Evolutionary conservation across 2,888 invertebrate species (phyloP).

Genomic region (Nemurella pictetii): DNA sequence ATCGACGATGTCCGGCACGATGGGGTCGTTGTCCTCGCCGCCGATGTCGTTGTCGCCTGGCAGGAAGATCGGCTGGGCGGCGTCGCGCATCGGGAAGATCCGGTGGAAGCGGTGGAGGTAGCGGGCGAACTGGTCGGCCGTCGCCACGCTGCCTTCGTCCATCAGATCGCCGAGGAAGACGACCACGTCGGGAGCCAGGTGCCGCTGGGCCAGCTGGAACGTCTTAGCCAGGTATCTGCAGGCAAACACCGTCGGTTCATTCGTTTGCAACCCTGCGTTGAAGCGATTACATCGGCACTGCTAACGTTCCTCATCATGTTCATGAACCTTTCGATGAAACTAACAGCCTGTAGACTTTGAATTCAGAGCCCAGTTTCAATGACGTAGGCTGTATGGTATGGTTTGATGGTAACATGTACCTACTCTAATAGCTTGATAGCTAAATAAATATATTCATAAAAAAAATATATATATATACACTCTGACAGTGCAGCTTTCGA

Average conservation of each 20-base stretch:
- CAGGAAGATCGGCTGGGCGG: slow-evolving; percentile 74
- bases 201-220: slow-evolving; percentile 69
- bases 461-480: too few species aligned
- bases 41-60: slow-evolving; percentile 98
- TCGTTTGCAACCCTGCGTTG: not conserved
- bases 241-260: slow-evolving; percentile 38
- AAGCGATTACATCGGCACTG: not conserved
- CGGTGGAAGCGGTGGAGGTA: slow-evolving; percentile 74
- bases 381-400: too few species aligned
- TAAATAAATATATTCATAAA: too few species aligned
- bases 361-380: too few species aligned
- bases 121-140: slow-evolving; percentile 67
- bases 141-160: slow-evolving; percentile 89
- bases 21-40: slow-evolving; percentile 77
- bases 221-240: slow-evolving; percentile 79
- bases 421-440: too few species aligned
- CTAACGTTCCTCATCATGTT: not conserved
- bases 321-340: too few species aligned
- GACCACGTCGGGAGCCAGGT: slow-evolving; percentile 79
- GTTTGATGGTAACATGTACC: too few species aligned
- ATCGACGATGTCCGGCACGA: slow-evolving; percentile 67
- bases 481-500: too few species aligned
- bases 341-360: too few species aligned
- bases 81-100: slow-evolving; percentile 59
- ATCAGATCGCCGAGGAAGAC: slow-evolving; percentile 92